Conservation (phyloP, 2,888 invertebrate genomes). For the Melanotus villosus region DNA sequence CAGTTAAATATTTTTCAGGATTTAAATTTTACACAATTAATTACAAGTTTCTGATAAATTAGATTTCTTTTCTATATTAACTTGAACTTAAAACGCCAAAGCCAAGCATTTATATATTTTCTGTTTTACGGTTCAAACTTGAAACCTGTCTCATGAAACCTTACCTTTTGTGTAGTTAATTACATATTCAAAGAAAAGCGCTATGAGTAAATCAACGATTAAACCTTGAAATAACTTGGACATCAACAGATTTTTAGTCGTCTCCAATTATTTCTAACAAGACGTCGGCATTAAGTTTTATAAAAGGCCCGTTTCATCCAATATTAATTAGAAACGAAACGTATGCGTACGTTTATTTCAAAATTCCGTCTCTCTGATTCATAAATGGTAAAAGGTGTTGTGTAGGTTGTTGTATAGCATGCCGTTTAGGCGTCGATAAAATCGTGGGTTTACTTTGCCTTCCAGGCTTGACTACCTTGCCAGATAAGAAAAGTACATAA, state of each 20-base stretch:
- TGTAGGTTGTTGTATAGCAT: constrained; percentile 10
- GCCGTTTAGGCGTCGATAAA: constrained; percentile 27
- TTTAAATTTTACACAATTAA: too few relatives aligned
- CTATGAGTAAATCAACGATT: too few relatives aligned
- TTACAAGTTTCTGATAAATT: too few relatives aligned
- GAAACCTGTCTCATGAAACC: too few relatives aligned
- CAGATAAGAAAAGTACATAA: constrained; percentile 19
- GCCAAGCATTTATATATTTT: too few relatives aligned
- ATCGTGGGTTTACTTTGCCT: constrained; percentile 21
- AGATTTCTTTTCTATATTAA: too few relatives aligned
- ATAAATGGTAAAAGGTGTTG: constrained; percentile 31
- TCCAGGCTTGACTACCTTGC: constrained; percentile 23
- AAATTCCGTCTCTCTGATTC: constrained; percentile 11
- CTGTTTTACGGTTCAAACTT: too few relatives aligned
- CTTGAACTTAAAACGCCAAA: too few relatives aligned
- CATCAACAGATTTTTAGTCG: not conserved
- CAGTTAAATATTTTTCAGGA: too few relatives aligned
- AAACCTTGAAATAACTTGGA: not conserved
- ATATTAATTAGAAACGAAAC: constrained; percentile 24
- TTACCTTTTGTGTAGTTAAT: too few relatives aligned
- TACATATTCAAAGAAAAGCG: too few relatives aligned
- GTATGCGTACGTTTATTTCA: constrained; percentile 19
- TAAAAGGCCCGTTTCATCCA: constrained; percentile 5
- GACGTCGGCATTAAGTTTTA: constrained; percentile 11
- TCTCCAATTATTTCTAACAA: constrained; percentile 15